Evolutionary conservation across 2,797 vertebrate genomes (phyloP).

Genomic region (Oreochromis grahami): DNA sequence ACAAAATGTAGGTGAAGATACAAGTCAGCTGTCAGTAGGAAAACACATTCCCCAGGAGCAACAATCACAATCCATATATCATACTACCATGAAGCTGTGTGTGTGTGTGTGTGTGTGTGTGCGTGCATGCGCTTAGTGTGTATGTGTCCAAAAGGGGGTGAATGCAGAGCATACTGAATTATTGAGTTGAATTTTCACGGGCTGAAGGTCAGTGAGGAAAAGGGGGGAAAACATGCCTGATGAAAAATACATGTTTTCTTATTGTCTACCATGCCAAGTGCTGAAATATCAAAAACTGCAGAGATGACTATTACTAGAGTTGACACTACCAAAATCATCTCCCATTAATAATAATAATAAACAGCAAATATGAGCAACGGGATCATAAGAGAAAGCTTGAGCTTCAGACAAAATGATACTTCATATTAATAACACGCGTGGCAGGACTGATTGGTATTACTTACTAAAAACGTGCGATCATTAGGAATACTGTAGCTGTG

Average conservation of each 20-base stretch:
- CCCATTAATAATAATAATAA: background rate
- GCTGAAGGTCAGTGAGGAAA: constrained; percentile 77
- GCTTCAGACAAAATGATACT: background rate
- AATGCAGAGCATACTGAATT: constrained; percentile 73
- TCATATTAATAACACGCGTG: background rate
- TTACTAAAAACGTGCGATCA: constrained; percentile 36
- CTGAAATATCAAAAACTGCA: constrained; percentile 56
- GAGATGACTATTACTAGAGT: constrained; percentile 43
- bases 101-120: constrained; percentile 9
- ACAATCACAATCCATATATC: constrained; percentile 62
- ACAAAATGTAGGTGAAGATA: constrained; percentile 37
- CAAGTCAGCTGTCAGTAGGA: constrained; percentile 51
- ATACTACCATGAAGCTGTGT: constrained; percentile 10
- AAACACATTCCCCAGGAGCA: constrained; percentile 50
- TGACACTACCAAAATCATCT: constrained; percentile 36
- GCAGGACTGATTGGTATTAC: background rate
- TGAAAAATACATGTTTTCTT: constrained; percentile 82
- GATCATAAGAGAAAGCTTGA: background rate
- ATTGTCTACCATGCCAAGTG: constrained; percentile 65
- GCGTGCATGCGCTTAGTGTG: background rate
- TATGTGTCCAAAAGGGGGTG: constrained; percentile 34
- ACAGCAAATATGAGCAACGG: background rate
- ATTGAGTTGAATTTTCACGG: constrained; percentile 79
- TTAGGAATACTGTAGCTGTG: constrained; percentile 42
- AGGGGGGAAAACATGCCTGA: constrained; percentile 51